Percentiles rank a stretch among this genome's conserved stretches.
Evolutionary conservation across 2,113 vertebrate species (phyloP).

Genomic region (Lagopus muta): DNA sequence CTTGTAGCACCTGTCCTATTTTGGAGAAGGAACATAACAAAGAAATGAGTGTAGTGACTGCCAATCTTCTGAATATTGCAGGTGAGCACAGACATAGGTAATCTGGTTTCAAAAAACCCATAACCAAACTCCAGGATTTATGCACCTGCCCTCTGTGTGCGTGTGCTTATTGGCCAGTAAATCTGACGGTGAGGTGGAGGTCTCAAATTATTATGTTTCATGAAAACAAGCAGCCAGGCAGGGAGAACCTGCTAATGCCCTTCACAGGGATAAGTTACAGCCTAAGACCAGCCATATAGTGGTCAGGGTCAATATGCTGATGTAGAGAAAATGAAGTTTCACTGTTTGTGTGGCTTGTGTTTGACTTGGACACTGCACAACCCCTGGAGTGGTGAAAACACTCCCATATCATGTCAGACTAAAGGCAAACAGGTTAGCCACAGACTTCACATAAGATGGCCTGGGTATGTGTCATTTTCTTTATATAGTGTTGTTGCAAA

Average conservation of each 20-base stretch:
- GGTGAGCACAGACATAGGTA: neutral
- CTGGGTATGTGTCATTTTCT: neutral
- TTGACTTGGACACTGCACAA: constrained; percentile 23
- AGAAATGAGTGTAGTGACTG: neutral
- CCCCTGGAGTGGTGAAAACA: neutral
- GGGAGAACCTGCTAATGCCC: neutral
- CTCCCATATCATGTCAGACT: neutral
- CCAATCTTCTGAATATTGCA: neutral
- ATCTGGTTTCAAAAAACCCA: neutral
- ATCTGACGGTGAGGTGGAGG: neutral
- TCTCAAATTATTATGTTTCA: neutral
- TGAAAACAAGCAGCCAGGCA: neutral
- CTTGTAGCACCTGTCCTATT: neutral
- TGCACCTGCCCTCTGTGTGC: neutral
- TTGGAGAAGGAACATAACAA: neutral
- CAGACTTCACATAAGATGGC: neutral
- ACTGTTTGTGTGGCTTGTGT: neutral
- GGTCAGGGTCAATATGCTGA: neutral
- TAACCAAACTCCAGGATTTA: neutral
- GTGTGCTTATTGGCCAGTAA: neutral
- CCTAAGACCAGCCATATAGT: neutral
- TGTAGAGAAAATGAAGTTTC: neutral
- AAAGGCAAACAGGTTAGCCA: neutral
- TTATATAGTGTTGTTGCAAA: neutral
- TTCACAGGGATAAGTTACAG: neutral